Base-by-base conservation (phyloP, 1,140 invertebrate genomes). In the Neodiprion virginianus region DNA sequence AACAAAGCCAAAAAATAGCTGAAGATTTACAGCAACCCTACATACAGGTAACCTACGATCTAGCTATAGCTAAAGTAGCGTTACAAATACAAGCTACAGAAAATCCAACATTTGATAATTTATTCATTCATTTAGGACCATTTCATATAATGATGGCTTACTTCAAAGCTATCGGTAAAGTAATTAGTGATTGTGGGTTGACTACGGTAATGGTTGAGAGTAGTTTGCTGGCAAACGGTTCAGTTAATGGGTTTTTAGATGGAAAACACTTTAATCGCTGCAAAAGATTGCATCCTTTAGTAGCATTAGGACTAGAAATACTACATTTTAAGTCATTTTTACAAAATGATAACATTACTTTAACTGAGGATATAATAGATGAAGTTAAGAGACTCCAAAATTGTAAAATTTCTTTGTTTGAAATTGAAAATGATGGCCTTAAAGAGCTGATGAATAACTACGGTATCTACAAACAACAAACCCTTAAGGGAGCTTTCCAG, bases 121-220 rank as follows among this genome's bases (percentile, higher is more conserved):
- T 90, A 71, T 90, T 90, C 75, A 88, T 90, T 40, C 84, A 88
- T 76, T 74, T 89, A 14, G 89, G 89, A 66, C 66, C 83, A 1
- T 90, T 90, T 75, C 89, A 90, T 76, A 84, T 89, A 14, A 81
- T 84, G 79, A 80, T 89, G 82, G 78, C 89, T 14, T 90, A 81
- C 76, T 90, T 90, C 74, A 89, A 88, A 79, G 86, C 84, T 1
- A 47, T 90, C 10, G 89, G 88, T 14, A 86, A 87, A 79, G 73
- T 88, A 66, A 88, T 90, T 21, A 67, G 75, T 67, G 79, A 86
- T 69, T 87, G 85, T 82, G 89, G 87, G 12, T 75, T 89, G 75
- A 75, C 83, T 7, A 79, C 83, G 66, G 76, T 90, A 0, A 80
- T 89, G 78, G 81, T 86, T 66, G 78, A 90, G 21, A 82, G 79